These are phyloP conservation scores for Poeciliopsis retropinna DNA, from an alignment of 2,113 vertebrate genomes.

Conservation along the genomic window DNA sequence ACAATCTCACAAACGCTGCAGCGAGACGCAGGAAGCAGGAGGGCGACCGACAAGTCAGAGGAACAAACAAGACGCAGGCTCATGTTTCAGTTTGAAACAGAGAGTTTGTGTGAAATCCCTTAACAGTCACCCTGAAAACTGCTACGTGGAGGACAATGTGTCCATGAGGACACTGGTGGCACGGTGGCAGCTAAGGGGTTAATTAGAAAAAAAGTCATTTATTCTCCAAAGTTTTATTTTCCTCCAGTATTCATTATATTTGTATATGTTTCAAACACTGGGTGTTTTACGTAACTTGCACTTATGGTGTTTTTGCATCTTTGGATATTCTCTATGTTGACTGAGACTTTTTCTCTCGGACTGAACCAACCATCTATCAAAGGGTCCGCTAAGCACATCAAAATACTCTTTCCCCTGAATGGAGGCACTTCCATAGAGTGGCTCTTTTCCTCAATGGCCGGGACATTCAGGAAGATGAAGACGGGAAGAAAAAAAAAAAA, in stretches of 20 bases:
- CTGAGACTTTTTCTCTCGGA: neutral
- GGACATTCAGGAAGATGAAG: slow-evolving; percentile 41
- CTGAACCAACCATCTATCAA: slow-evolving; percentile 37
- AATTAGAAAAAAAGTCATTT: no score
- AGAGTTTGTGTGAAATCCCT: no score
- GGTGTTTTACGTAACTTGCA: neutral
- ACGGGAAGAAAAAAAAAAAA: slow-evolving; percentile 8
- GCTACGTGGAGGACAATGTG: no score
- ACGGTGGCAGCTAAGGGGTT: no score
- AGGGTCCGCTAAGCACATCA: slow-evolving; percentile 31
- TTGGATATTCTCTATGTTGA: neutral
- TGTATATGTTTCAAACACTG: neutral
- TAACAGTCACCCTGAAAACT: no score
- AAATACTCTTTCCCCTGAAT: slow-evolving; percentile 30
- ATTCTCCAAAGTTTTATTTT: neutral
- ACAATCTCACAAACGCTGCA: slow-evolving; percentile 94
- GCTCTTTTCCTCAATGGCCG: slow-evolving; percentile 31
- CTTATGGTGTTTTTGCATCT: neutral
- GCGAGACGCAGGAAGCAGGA: neutral
- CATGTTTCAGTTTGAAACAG: neutral
- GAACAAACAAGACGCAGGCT: neutral
- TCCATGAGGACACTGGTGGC: no score
- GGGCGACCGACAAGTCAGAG: neutral
- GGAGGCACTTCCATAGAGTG: slow-evolving; percentile 14
- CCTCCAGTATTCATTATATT: slow-evolving; percentile 12